Conservation (phyloP, 2,888 invertebrate species). For the Micoletzkya japonica region DNA sequence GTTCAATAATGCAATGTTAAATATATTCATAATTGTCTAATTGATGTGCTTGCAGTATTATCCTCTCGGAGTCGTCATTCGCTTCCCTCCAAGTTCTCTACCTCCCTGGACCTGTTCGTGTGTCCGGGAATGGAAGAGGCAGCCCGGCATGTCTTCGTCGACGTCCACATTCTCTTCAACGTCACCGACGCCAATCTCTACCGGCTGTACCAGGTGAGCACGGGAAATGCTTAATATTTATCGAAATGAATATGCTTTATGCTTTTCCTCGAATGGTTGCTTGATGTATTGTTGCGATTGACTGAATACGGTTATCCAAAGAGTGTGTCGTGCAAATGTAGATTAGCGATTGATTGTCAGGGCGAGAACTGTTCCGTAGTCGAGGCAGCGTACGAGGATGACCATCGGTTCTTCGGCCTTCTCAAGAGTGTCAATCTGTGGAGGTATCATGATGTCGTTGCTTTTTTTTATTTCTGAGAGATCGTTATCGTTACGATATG, state of each 20-base stretch:
- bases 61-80: conserved; percentile 1
- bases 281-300: no score
- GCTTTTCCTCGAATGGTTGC: no score
- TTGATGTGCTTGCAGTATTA: background rate
- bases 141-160: conserved; percentile 38
- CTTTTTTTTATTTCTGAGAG: background rate
- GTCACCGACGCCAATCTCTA: conserved; percentile 38
- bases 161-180: conserved; percentile 41
- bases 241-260: background rate
- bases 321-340: background rate
- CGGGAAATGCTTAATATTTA: background rate
- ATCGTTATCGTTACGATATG: background rate
- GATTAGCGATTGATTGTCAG: conserved; percentile 29
- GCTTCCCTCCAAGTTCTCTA: conserved; percentile 11
- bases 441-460: conserved; percentile 68
- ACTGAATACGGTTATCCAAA: no score
- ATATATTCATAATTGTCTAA: background rate
- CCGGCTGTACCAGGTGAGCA: conserved; percentile 42
- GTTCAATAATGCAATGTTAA: background rate
- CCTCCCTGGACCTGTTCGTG: conserved; percentile 34
- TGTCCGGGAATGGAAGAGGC: conserved; percentile 32
- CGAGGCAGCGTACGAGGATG: conserved; percentile 37
- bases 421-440: conserved; percentile 88
- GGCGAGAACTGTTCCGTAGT: conserved; percentile 41
- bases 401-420: conserved; percentile 68